phyloP scores from a whole-genome alignment of 2,113 vertebrate genomes.

The Boulengeromyrus knoepffleri region DNA sequence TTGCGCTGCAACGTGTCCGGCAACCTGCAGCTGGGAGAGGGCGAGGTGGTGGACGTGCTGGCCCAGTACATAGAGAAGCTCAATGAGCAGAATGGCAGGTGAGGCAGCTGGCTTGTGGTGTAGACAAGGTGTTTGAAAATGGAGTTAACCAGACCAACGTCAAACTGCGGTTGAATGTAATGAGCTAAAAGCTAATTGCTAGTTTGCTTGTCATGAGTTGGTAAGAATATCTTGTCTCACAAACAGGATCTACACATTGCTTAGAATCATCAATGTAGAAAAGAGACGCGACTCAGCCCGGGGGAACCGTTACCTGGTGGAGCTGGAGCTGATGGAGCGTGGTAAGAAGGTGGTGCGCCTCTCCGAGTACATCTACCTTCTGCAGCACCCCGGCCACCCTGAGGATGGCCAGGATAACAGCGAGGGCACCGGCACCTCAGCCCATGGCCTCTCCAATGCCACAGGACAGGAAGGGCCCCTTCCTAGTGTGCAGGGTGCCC shows the following conservation, averaged over 20 bases:
- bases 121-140: not conserved
- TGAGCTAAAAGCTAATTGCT: not conserved
- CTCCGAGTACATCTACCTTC: constrained; percentile 86
- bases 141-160: not conserved
- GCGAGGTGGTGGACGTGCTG: constrained; percentile 87
- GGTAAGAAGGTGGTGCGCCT: constrained; percentile 77
- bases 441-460: constrained; percentile 27
- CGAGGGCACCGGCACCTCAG: constrained; percentile 34
- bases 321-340: constrained; percentile 86
- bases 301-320: constrained; percentile 90
- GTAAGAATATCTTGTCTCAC: not conserved
- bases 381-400: constrained; percentile 68
- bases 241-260: constrained; percentile 79
- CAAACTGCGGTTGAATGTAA: not conserved
- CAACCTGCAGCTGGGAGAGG: constrained; percentile 88
- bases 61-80: constrained; percentile 97
- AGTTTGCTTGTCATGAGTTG: not conserved
- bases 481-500: constrained; percentile 15
- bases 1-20: constrained; percentile 94
- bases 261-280: constrained; percentile 89
- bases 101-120: constrained; percentile 18
- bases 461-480: constrained; percentile 17
- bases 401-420: constrained; percentile 63
- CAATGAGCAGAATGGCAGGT: constrained; percentile 83
- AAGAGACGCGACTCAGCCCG: constrained; percentile 87